Conservation (phyloP, 1,140 invertebrate genomes). For the Temnothorax longispinosus region DNA sequence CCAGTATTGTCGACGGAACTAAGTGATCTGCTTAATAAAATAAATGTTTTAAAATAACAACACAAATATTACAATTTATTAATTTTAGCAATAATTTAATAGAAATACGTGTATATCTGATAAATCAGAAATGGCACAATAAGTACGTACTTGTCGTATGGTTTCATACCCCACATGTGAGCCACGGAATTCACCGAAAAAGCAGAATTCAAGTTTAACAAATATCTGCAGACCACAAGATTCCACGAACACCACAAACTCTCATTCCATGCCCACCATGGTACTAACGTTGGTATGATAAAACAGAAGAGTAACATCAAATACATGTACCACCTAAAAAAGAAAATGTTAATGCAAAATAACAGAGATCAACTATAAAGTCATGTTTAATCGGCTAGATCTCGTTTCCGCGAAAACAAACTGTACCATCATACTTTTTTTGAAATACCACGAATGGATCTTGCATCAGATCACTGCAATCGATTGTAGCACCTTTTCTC, state of each 20-base stretch:
- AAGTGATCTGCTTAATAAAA: conserved; percentile 86
- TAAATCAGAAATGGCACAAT: background rate
- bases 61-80: background rate
- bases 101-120: background rate
- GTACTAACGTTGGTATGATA: conserved; percentile 93
- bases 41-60: background rate
- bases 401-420: too few species aligned
- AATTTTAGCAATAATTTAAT: too few species aligned
- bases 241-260: conserved; percentile 92
- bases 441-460: conserved; percentile 88
- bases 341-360: background rate
- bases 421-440: background rate
- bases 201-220: conserved; percentile 94
- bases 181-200: conserved; percentile 98
- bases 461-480: conserved; percentile 89
- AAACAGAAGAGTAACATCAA: conserved; percentile 95
- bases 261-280: conserved; percentile 95
- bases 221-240: conserved; percentile 94
- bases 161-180: conserved; percentile 95
- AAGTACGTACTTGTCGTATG: conserved; percentile 93
- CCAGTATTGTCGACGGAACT: conserved; percentile 84
- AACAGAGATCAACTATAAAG: too few species aligned
- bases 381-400: too few species aligned
- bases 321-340: conserved; percentile 91
- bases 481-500: conserved; percentile 84